These are phyloP conservation scores for Papio anubis DNA, from an alignment of 2,113 vertebrate genomes.

Conservation along the genomic window DNA sequence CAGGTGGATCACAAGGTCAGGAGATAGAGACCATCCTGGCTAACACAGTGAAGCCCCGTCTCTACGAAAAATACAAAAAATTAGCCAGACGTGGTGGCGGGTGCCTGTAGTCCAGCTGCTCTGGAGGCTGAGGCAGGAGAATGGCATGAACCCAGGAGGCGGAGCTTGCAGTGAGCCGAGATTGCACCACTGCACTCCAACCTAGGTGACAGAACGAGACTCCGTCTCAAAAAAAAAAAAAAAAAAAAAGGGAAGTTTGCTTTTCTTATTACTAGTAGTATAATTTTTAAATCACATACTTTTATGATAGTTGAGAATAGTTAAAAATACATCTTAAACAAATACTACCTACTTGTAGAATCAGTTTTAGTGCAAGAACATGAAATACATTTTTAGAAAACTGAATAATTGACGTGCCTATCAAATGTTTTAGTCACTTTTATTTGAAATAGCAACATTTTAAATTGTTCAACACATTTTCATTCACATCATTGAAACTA, in stretches of 20 bases:
- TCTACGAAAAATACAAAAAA: too few species aligned
- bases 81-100: too few species aligned
- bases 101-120: too few species aligned
- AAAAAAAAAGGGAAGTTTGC: background rate
- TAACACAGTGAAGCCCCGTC: too few species aligned
- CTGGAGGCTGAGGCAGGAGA: too few species aligned
- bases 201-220: too few species aligned
- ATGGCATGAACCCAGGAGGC: too few species aligned
- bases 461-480: background rate
- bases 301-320: background rate
- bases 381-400: slow-evolving; percentile 6
- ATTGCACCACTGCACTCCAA: too few species aligned
- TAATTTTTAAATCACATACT: background rate
- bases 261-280: background rate
- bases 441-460: background rate
- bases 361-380: background rate
- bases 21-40: too few species aligned
- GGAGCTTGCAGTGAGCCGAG: too few species aligned
- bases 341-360: background rate
- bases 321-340: background rate
- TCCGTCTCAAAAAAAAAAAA: too few species aligned
- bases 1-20: too few species aligned
- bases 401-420: background rate
- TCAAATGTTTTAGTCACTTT: background rate
- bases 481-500: background rate